Evolutionary conservation across 1,140 invertebrate species (phyloP).

Genomic region (Neodiprion lecontei): DNA sequence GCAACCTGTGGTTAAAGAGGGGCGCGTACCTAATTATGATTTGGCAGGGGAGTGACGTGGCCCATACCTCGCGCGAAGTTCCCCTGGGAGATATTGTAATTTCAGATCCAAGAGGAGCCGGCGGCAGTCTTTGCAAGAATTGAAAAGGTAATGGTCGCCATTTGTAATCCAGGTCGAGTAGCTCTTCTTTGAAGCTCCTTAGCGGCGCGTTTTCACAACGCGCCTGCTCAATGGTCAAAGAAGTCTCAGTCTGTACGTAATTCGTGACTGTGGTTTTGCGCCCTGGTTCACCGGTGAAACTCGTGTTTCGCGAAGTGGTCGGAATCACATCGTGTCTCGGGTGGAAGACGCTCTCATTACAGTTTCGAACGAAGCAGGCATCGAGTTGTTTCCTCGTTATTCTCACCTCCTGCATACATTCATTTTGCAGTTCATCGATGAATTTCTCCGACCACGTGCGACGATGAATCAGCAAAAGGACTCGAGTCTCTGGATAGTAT

Average conservation of each 20-base stretch:
- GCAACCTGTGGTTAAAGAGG: not conserved
- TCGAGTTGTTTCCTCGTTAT: too few species aligned
- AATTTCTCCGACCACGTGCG: too few species aligned
- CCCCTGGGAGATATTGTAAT: not conserved
- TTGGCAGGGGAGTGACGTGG: not conserved
- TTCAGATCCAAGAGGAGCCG: not conserved
- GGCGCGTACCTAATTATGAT: constrained; percentile 1
- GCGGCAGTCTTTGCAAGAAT: not conserved
- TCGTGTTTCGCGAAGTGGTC: too few species aligned
- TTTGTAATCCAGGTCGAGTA: not conserved
- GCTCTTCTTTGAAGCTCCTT: not conserved
- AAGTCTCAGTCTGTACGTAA: not conserved
- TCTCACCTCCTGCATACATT: too few species aligned
- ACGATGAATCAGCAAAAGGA: too few species aligned
- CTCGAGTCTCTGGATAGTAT: too few species aligned
- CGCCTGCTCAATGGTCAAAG: too few species aligned
- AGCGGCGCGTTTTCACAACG: not conserved
- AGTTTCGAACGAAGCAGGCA: too few species aligned
- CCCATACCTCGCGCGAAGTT: not conserved
- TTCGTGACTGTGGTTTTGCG: not conserved
- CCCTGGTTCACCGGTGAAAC: not conserved
- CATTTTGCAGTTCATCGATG: too few species aligned
- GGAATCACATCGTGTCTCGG: too few species aligned
- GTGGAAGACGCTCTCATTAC: too few species aligned
- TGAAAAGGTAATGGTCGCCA: constrained; percentile 1